Evolutionary conservation across 2,113 vertebrate species (phyloP), one percentile per base, ranked within the genome.

Genomic region (Eulacestoma nigropectus): DNA sequence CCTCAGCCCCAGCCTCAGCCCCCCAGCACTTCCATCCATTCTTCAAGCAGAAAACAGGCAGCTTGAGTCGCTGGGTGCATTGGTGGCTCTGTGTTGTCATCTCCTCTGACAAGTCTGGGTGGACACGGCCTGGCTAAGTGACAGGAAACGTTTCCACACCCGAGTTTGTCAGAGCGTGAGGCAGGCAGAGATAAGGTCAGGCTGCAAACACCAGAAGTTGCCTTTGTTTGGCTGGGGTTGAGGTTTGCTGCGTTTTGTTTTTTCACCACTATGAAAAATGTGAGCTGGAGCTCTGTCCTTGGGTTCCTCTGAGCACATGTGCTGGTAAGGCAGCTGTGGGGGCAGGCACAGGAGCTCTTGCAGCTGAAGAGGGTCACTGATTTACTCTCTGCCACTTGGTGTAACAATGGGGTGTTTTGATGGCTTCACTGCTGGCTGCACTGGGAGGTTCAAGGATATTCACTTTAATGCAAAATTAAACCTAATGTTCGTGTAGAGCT

Each of bases 11-110:
- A 77, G 29, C n/a, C 41, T 47, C 70, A 27, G 32, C 55, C 27
- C 11, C 8, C 3, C 60, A 55, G 21, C 42, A 25, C 23, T 22
- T 27, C 33, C 17, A 47, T 23, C 30, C 47, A 8, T 76, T 15
- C 53, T 33, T 29, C n/a, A 13, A 75, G 56, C 16, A 50, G 29
- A 35, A 76, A 64, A 62, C 5, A 2, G 4, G 19, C 60, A 78
- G 30, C 49, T 18, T 8, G 11, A 37, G 16, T 4, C 3, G 0
- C 32, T 7, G 1, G 2, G 3, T 27, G 56, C 21, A 1, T 22
- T 4, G 0, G 29, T 53, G 62, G 39, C 53, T 53, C 32, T 18
- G 4, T 46, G 13, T 9, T 46, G 25, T 53, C 72, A 18, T 7
- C 35, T 84, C n/a, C 50, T 49, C 33, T 55, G 55, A n/a, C 49